Conservation (phyloP, 2,113 vertebrate species). For the Neoarius graeffei region DNA sequence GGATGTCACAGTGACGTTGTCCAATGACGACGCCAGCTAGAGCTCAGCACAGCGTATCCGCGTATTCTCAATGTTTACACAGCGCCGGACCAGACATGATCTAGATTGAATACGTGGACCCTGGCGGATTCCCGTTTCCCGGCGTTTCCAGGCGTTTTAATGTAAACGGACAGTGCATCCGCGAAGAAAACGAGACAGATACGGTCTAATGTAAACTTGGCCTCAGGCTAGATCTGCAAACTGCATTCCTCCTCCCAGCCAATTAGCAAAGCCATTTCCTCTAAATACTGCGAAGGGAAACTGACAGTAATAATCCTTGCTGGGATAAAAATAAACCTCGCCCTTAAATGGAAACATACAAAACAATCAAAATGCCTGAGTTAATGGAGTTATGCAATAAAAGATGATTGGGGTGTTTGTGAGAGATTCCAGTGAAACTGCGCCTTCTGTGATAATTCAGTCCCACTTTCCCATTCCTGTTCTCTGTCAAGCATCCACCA, state of each 20-base stretch:
- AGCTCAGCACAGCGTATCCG: too few species aligned
- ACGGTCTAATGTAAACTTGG: too few species aligned
- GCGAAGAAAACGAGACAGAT: too few species aligned
- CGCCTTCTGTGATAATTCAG: neutral
- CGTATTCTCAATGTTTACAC: too few species aligned
- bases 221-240: too few species aligned
- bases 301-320: slow-evolving; percentile 47
- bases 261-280: slow-evolving; percentile 58
- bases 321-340: slow-evolving; percentile 5
- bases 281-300: slow-evolving; percentile 48
- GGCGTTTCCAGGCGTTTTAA: too few species aligned
- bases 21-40: too few species aligned
- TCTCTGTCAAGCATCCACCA: neutral
- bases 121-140: too few species aligned
- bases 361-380: neutral
- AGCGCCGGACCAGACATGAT: too few species aligned
- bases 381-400: slow-evolving; percentile 14
- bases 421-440: neutral
- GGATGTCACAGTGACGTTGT: too few species aligned
- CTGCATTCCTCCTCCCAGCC: slow-evolving; percentile 33
- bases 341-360: neutral
- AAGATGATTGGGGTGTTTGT: slow-evolving; percentile 5
- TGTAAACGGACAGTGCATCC: too few species aligned
- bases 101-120: too few species aligned
- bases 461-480: neutral